These are phyloP conservation scores for Tychaedon coryphoeus DNA, from an alignment of 2,113 vertebrate species.

Conservation along the genomic window DNA sequence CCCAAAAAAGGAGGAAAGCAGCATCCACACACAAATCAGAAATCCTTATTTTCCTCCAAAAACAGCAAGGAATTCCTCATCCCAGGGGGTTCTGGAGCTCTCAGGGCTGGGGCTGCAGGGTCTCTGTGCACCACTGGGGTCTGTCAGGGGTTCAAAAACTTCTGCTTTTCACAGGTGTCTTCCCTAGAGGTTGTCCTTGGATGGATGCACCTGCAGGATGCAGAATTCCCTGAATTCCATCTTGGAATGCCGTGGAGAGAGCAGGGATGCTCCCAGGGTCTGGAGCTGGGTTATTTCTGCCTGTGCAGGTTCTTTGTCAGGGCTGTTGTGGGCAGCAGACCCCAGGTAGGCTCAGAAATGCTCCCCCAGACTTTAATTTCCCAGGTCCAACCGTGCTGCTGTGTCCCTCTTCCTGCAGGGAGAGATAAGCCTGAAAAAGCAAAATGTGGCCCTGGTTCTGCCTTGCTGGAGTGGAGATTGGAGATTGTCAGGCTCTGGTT, in stretches of 20 bases:
- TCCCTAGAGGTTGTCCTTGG: background rate
- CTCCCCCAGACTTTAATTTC: background rate
- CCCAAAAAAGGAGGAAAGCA: background rate
- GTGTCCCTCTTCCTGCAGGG: background rate
- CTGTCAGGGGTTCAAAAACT: background rate
- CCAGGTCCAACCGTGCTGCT: background rate
- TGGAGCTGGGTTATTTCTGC: background rate
- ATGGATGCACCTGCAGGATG: background rate
- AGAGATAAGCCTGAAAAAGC: background rate
- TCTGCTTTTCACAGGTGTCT: accelerated
- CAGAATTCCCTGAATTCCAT: background rate
- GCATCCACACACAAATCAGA: background rate
- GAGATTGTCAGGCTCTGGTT: background rate
- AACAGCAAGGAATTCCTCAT: accelerated
- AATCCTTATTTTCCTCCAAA: background rate
- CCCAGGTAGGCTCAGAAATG: background rate
- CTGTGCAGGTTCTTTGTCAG: background rate
- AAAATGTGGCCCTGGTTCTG: background rate
- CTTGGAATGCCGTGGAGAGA: accelerated
- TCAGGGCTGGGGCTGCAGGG: background rate
- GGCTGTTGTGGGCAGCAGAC: background rate
- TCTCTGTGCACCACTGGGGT: accelerated
- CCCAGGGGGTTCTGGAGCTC: background rate
- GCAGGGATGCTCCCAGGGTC: background rate
- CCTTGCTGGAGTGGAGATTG: background rate